Evolutionary conservation across 2,888 invertebrate genomes (phyloP).

Genomic region (Cylindroiulus punctatus): DNA sequence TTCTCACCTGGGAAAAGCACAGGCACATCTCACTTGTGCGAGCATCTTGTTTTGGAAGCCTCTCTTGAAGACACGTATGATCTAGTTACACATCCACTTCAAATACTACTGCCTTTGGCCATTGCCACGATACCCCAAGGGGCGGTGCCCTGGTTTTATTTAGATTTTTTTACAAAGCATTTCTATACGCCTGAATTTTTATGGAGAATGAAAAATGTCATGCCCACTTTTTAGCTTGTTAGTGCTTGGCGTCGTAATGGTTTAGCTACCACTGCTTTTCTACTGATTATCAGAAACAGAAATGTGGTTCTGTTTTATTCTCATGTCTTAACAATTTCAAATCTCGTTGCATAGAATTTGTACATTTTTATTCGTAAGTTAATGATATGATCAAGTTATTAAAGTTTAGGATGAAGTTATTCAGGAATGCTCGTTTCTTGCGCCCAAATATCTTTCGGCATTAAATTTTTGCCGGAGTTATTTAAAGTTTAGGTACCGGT

Average conservation of each 20-base stretch:
- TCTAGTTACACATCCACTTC: constrained; percentile 1
- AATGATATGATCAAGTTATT: not conserved
- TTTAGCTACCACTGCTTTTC: constrained; percentile 18
- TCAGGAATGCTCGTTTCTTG: not conserved
- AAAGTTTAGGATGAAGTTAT: not conserved
- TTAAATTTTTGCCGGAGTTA: not conserved
- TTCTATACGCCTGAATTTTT: not conserved
- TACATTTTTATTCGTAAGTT: constrained; percentile 1
- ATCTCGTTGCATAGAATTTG: not conserved
- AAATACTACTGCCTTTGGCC: not conserved
- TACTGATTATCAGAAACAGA: not conserved
- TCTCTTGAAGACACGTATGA: constrained; percentile 17
- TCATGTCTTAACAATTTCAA: no score
- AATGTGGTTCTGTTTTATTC: not conserved
- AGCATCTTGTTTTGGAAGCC: constrained; percentile 66
- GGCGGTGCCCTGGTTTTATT: constrained; percentile 10
- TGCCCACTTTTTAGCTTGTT: not conserved
- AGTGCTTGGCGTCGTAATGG: not conserved
- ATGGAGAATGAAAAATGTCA: not conserved
- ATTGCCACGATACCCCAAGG: not conserved
- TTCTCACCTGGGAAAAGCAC: constrained; percentile 79
- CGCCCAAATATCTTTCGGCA: not conserved
- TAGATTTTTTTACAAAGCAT: not conserved
- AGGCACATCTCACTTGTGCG: constrained; percentile 82
- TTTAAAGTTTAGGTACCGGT: not conserved